These are phyloP conservation scores for Scophthalmus maximus DNA, from an alignment of 2,113 vertebrate species.

Conservation along the genomic window DNA sequence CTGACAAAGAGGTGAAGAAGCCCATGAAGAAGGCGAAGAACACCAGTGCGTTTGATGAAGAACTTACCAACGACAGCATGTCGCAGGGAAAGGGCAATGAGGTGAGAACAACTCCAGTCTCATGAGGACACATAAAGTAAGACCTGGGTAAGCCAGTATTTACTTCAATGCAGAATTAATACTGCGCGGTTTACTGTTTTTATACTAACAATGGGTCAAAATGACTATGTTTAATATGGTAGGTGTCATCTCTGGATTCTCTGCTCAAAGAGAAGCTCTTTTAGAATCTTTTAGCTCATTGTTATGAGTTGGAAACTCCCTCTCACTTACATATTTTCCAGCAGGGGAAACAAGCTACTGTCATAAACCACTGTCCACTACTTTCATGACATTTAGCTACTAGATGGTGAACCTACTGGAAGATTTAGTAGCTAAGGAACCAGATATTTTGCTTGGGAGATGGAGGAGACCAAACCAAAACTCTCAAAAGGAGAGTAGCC, in stretches of 20 bases:
- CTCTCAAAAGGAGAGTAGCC: too few relatives aligned
- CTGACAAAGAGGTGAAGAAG: conserved; percentile 89
- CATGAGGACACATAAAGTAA: neutral
- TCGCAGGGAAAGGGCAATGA: conserved; percentile 97
- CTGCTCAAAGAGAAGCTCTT: neutral
- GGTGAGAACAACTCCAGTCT: conserved; percentile 82
- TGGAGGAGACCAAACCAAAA: too few relatives aligned
- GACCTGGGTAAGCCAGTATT: too few relatives aligned
- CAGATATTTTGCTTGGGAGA: too few relatives aligned
- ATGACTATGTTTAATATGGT: neutral
- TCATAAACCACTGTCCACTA: neutral
- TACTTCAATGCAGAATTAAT: too few relatives aligned
- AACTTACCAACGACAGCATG: conserved; percentile 98
- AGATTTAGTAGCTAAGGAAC: too few relatives aligned
- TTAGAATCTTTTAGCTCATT: too few relatives aligned
- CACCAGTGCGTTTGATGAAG: conserved; percentile 91
- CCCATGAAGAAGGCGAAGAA: conserved; percentile 88
- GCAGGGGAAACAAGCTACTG: neutral
- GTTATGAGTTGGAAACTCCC: too few relatives aligned
- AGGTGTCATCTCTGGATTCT: neutral
- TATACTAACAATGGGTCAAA: neutral
- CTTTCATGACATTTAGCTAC: too few relatives aligned
- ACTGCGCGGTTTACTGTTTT: neutral
- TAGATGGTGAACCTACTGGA: too few relatives aligned
- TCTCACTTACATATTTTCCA: too few relatives aligned